Percentiles rank a stretch among this genome's conserved stretches.
phyloP scores from a whole-genome alignment of 2,113 vertebrate species.

The Melanotaenia duboulayi region DNA sequence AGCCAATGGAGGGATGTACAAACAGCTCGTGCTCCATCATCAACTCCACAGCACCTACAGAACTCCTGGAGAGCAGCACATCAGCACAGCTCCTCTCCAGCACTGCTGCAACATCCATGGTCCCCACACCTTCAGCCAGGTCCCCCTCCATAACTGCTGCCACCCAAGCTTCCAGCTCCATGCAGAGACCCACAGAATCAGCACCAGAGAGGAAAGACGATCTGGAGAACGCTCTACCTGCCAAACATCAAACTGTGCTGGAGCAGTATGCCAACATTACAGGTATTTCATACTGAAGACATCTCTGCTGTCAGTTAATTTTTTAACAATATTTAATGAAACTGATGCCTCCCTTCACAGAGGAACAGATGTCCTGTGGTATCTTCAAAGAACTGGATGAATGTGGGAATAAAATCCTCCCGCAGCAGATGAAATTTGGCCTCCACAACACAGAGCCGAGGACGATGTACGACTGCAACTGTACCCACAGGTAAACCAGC shows the following conservation, averaged over 20 bases:
- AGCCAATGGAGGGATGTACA: constrained; percentile 1
- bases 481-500: constrained; percentile 81
- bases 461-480: constrained; percentile 88
- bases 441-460: constrained; percentile 74
- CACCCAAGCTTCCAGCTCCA: not conserved
- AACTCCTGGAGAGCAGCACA: not conserved
- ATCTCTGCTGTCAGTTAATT: not conserved
- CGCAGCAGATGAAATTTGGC: constrained; percentile 80
- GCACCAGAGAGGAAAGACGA: not conserved
- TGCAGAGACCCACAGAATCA: not conserved
- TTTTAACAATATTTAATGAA: too few relatives aligned
- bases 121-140: not conserved
- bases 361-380: constrained; percentile 55
- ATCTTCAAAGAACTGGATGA: constrained; percentile 78
- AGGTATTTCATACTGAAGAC: constrained; percentile 46
- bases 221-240: not conserved
- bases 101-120: not conserved
- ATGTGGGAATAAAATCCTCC: constrained; percentile 80
- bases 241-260: not conserved
- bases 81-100: not conserved
- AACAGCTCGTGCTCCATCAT: constrained; percentile 10
- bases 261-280: constrained; percentile 5
- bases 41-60: constrained; percentile 16
- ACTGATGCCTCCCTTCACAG: constrained; percentile 61
- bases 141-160: not conserved